Conservation (phyloP, 2,797 vertebrate genomes). For the Pseudomugil tenellus region DNA sequence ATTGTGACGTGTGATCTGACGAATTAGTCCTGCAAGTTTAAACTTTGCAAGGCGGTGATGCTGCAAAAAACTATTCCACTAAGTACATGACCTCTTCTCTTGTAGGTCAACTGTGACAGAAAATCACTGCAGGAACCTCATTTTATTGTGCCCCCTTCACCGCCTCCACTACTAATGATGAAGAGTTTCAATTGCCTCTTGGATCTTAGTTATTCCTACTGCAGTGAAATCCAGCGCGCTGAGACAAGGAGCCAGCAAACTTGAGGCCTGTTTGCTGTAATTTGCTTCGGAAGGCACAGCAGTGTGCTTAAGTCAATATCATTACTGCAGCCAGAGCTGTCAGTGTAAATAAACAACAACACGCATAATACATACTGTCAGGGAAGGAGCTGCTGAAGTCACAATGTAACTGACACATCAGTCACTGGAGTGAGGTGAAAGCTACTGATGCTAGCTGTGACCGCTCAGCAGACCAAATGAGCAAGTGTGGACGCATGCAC, state of each 20-base stretch:
- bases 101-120: conserved; percentile 57
- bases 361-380: conserved; percentile 67
- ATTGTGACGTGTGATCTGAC: conserved; percentile 43
- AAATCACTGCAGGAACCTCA: conserved; percentile 26
- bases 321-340: conserved; percentile 51
- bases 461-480: background rate
- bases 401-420: conserved; percentile 59
- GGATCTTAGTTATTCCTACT: conserved; percentile 29
- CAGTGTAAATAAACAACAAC: conserved; percentile 65
- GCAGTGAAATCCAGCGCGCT: conserved; percentile 32
- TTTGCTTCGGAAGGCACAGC: conserved; percentile 52
- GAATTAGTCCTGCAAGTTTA: conserved; percentile 45
- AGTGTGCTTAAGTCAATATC: conserved; percentile 50
- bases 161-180: conserved; percentile 1
- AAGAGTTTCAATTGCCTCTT: conserved; percentile 32
- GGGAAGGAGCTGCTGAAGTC: conserved; percentile 57
- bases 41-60: conserved; percentile 22
- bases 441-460: conserved; percentile 5
- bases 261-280: conserved; percentile 27
- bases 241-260: conserved; percentile 37
- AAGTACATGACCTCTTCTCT: conserved; percentile 50
- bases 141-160: conserved; percentile 17
- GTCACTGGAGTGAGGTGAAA: conserved; percentile 47
- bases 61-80: conserved; percentile 37
- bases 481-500: background rate